A percentile compares a stretch with the other conserved stretches of the same genome.
These are phyloP conservation scores for Glyphotaelius pellucidus DNA, from an alignment of 2,888 invertebrate genomes.

Conservation along the genomic window DNA sequence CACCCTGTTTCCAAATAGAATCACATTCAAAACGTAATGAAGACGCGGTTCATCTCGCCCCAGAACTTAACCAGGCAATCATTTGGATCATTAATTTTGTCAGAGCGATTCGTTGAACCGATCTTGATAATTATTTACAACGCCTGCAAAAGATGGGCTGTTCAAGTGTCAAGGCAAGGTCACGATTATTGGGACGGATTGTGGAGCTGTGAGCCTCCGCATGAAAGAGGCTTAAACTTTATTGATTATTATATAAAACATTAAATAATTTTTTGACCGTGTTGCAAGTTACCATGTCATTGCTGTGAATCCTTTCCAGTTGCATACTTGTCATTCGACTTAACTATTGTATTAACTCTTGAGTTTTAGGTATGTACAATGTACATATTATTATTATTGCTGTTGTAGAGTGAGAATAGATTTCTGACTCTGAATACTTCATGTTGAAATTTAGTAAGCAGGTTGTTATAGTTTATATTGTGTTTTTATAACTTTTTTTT, in stretches of 20 bases:
- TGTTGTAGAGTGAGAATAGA: too few relatives aligned
- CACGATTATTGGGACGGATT: not conserved
- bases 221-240: not conserved
- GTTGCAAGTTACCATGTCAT: too few relatives aligned
- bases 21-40: constrained; percentile 11
- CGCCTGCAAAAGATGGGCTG: not conserved
- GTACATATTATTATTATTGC: too few relatives aligned
- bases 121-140: not conserved
- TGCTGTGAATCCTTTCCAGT: too few relatives aligned
- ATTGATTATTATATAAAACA: not conserved
- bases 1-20: constrained; percentile 16
- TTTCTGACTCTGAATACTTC: too few relatives aligned
- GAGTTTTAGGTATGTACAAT: too few relatives aligned
- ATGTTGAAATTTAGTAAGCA: too few relatives aligned
- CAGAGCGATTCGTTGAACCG: constrained; percentile 5
- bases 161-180: constrained; percentile 12
- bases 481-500: too few relatives aligned
- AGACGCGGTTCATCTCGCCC: not conserved
- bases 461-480: too few relatives aligned
- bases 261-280: too few relatives aligned
- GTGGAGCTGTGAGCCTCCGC: not conserved
- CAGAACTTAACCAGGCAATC: constrained; percentile 51
- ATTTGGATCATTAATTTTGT: constrained; percentile 56
- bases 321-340: too few relatives aligned
- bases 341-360: too few relatives aligned